phyloP scores from a whole-genome alignment of 2,113 vertebrate genomes.

The Pedionomus torquatus region DNA sequence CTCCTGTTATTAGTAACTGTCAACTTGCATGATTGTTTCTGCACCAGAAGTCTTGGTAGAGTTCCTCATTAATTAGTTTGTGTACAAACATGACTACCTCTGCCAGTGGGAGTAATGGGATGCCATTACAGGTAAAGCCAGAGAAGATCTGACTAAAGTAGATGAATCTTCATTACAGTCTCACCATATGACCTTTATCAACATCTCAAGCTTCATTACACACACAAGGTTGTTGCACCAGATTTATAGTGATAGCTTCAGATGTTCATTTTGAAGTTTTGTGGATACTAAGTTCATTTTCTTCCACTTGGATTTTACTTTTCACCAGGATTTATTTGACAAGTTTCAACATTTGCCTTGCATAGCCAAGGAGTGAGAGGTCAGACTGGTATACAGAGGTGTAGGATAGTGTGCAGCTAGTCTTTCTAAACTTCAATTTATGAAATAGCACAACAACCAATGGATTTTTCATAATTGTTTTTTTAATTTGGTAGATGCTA shows the following conservation, averaged over 20 bases:
- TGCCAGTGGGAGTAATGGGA: conserved; percentile 46
- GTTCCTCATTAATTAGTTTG: conserved; percentile 62
- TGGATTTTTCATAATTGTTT: not conserved
- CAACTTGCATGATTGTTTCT: conserved; percentile 53
- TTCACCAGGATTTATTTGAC: not conserved
- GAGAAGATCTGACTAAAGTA: conserved; percentile 8
- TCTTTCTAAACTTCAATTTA: not conserved
- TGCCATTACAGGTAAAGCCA: conserved; percentile 34
- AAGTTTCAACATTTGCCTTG: not conserved
- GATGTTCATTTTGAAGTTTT: not conserved
- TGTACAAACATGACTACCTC: conserved; percentile 64
- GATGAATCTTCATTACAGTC: conserved; percentile 52
- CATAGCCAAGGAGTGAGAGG: not conserved
- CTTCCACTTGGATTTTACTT: not conserved
- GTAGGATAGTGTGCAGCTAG: not conserved
- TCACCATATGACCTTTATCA: conserved; percentile 51
- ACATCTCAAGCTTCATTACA: conserved; percentile 50
- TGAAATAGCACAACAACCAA: not conserved
- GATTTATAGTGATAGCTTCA: not conserved
- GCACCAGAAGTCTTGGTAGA: conserved; percentile 56
- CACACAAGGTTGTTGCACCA: not conserved
- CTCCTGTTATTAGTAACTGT: conserved; percentile 67
- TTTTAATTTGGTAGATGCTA: not conserved
- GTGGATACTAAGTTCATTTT: not conserved
- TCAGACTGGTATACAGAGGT: not conserved